A percentile compares a stretch with the other conserved stretches of the same genome.
Conservation (phyloP, 2,113 vertebrate genomes). For the Meleagris gallopavo region DNA sequence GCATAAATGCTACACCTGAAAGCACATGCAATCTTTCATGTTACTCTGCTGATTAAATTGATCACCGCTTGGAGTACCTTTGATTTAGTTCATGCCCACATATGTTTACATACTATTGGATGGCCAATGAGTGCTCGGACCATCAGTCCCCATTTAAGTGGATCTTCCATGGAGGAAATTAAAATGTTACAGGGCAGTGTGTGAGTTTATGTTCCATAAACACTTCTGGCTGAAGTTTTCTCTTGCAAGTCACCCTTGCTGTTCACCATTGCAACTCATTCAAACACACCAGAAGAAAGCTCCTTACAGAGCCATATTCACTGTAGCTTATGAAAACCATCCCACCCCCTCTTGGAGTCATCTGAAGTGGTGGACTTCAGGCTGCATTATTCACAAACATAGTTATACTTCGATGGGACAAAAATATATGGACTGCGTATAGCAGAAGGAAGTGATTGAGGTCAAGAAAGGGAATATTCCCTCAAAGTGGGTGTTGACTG, state of each 20-base stretch:
- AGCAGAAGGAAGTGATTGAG: not conserved
- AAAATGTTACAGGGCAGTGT: not conserved
- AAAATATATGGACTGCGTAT: not conserved
- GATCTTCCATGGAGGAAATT: not conserved
- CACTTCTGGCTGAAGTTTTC: not conserved
- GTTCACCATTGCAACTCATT: not conserved
- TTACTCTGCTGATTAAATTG: not conserved
- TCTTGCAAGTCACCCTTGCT: not conserved
- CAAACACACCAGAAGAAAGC: not conserved
- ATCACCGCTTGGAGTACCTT: not conserved
- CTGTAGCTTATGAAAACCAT: constrained; percentile 27
- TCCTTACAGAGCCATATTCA: not conserved
- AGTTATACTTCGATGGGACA: not conserved
- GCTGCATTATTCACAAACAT: not conserved
- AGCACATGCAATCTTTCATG: not conserved
- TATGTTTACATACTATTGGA: not conserved
- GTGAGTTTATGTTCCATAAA: not conserved
- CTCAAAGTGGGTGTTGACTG: not conserved
- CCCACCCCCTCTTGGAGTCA: not conserved
- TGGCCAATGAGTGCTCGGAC: not conserved
- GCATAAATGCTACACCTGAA: not conserved
- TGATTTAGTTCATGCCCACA: not conserved
- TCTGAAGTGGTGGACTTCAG: not conserved
- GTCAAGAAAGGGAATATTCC: not conserved
- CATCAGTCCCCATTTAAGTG: not conserved